Evolutionary conservation across 2,888 invertebrate species (phyloP).

Genomic region (Galeopsomyia nigrocyanea): DNA sequence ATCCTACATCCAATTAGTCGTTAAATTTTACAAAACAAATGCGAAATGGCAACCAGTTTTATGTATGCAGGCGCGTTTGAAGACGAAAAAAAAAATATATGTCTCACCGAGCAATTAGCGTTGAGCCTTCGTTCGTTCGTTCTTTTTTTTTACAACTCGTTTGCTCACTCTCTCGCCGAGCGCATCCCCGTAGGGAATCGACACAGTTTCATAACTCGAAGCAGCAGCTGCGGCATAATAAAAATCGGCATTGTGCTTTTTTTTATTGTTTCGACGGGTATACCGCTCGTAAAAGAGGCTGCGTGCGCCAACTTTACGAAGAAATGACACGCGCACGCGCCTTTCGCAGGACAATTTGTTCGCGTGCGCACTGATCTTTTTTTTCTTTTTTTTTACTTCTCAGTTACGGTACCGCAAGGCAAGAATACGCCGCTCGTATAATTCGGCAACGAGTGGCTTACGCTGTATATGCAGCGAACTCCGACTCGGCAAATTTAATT

Average conservation of each 20-base stretch:
- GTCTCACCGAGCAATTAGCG: conserved; percentile 33
- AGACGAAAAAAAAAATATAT: too few relatives aligned
- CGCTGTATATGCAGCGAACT: too few relatives aligned
- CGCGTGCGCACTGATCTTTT: conserved; percentile 8
- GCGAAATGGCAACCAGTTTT: too few relatives aligned
- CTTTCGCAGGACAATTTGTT: conserved; percentile 37
- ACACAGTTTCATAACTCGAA: conserved; percentile 61
- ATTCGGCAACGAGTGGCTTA: not conserved
- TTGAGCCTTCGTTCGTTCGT: not conserved
- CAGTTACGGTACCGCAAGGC: conserved; percentile 26
- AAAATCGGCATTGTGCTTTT: conserved; percentile 60
- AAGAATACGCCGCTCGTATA: not conserved
- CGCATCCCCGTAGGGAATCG: conserved; percentile 51
- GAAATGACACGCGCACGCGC: conserved; percentile 44
- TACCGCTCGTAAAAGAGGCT: conserved; percentile 40
- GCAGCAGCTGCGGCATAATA: conserved; percentile 62
- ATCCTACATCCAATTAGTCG: too few relatives aligned
- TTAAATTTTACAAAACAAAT: too few relatives aligned
- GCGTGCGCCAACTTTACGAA: conserved; percentile 5
- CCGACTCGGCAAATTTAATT: conserved; percentile 22
- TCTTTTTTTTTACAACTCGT: not conserved
- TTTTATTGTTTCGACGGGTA: conserved; percentile 58
- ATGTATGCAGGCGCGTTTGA: too few relatives aligned
- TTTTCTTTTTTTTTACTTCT: not conserved
- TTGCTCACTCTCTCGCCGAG: not conserved